Base-by-base conservation (phyloP, 2,113 vertebrate species). In the Apaloderma vittatum region DNA sequence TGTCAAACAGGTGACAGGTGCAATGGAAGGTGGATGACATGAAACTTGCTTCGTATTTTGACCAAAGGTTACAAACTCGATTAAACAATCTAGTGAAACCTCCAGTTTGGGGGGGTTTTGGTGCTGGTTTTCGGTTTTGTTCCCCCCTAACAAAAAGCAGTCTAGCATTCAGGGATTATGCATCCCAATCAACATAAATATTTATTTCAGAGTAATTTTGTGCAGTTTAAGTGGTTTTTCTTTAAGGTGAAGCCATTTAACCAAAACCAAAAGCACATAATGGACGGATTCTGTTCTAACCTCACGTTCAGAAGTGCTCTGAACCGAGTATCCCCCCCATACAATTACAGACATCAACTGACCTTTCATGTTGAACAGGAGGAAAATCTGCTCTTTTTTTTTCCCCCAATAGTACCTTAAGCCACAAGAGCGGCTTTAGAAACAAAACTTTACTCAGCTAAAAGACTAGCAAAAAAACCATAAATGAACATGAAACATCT, bases 401-500 rank as follows among this genome's bases (percentile, higher is more conserved):
- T 15, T 30, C 20, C 51, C 13, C 18, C 37, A 36, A 11, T 15
- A 91, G n/a, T 6, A 75, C 66, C 67, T 88, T 73, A 66, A 96
- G 73, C 82, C 93, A 93, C 86, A 92, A 58, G 43, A 88, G 89
- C 3, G 32, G 92, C 89, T 73, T 0, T 7, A 93, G 65, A 93
- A 96, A 87, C 59, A 51, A 40, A 80, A 86, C 94, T 90, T 91
- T 34, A 77, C 54, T 95, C 71, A 70, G 76, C 77, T 91, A 76
- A 89, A 91, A 93, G 82, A 94, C 23, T 17, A 90, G 72, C 66
- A 52, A 77, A 91, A 90, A 54, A 22, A 27, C 52, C 82, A 84
- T 54, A 91, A 93, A 96, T 88, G 88, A 81, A 77, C 37, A 94
- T 93, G 90, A 90, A 95, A 95, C 30, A 55, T 55, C 84, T 92